phyloP scores from a whole-genome alignment of 2,888 invertebrate species.

The Nemotelus nigrinus region DNA sequence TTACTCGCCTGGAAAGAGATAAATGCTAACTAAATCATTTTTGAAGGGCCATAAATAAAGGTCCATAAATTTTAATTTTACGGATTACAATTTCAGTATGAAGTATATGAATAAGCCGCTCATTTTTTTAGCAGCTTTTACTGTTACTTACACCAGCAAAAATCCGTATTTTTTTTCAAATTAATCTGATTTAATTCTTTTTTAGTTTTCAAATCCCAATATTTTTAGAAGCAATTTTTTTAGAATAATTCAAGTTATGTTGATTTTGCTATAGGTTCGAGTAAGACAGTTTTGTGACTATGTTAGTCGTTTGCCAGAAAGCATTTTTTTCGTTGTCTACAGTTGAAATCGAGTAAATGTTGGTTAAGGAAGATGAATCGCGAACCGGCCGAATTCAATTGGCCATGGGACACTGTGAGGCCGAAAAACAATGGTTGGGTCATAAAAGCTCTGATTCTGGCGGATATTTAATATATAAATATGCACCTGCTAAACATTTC shows the following conservation, averaged over 20 bases:
- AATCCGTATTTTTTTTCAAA: no score
- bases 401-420: conserved; percentile 70
- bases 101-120: not conserved
- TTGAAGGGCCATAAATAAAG: no score
- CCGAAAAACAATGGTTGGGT: conserved; percentile 63
- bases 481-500: conserved; percentile 82
- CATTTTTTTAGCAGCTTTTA: not conserved
- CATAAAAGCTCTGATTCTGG: conserved; percentile 86
- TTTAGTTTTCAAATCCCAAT: no score
- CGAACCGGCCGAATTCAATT: conserved; percentile 69
- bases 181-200: no score
- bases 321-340: conserved; percentile 52
- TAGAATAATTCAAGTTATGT: conserved; percentile 82
- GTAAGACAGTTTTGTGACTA: conserved; percentile 66
- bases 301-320: not conserved
- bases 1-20: conserved; percentile 70
- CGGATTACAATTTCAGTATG: not conserved
- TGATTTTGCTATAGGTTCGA: conserved; percentile 96
- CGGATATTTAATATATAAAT: conserved; percentile 86
- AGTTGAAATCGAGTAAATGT: conserved; percentile 94
- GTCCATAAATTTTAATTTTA: not conserved
- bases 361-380: conserved; percentile 69
- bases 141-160: no score
- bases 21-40: not conserved
- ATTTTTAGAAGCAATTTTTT: no score